These are phyloP conservation scores for Ochropleura plecta DNA, from an alignment of 2,888 invertebrate genomes.

Conservation along the genomic window DNA sequence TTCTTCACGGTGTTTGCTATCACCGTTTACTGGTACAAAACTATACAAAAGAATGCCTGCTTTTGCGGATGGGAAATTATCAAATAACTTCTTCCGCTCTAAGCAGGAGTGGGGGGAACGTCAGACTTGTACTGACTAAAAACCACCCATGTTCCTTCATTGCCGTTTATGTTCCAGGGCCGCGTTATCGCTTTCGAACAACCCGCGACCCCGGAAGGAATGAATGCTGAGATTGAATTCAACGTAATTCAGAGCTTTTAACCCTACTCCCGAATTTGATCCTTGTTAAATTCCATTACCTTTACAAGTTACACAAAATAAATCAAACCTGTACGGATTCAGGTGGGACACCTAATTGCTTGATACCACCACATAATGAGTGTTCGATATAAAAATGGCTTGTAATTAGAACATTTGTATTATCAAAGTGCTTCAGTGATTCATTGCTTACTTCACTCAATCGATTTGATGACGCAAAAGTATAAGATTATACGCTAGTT, in stretches of 20 bases:
- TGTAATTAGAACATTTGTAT: constrained; percentile 62
- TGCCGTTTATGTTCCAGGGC: too few relatives aligned
- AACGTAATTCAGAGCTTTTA: not conserved
- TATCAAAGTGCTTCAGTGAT: constrained; percentile 48
- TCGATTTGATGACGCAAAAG: constrained; percentile 52
- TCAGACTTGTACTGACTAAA: too few relatives aligned
- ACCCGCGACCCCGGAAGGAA: too few relatives aligned
- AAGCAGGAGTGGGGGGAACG: too few relatives aligned
- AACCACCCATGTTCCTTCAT: too few relatives aligned
- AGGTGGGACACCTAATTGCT: constrained; percentile 30
- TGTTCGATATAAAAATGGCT: constrained; percentile 31
- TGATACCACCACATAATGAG: constrained; percentile 32
- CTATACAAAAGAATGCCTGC: too few relatives aligned
- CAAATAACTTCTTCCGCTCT: too few relatives aligned
- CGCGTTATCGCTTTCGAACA: too few relatives aligned
- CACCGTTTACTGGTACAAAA: too few relatives aligned
- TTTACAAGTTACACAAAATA: constrained; percentile 24
- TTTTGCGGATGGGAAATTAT: too few relatives aligned
- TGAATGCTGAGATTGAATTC: not conserved
- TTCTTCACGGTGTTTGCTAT: not conserved
- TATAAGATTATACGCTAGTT: constrained; percentile 19
- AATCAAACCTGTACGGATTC: constrained; percentile 46
- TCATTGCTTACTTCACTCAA: constrained; percentile 52
- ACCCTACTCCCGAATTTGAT: not conserved
- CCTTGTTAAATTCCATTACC: constrained; percentile 9